phyloP scores from a whole-genome alignment of 2,113 vertebrate genomes.

The Limanda limanda region DNA sequence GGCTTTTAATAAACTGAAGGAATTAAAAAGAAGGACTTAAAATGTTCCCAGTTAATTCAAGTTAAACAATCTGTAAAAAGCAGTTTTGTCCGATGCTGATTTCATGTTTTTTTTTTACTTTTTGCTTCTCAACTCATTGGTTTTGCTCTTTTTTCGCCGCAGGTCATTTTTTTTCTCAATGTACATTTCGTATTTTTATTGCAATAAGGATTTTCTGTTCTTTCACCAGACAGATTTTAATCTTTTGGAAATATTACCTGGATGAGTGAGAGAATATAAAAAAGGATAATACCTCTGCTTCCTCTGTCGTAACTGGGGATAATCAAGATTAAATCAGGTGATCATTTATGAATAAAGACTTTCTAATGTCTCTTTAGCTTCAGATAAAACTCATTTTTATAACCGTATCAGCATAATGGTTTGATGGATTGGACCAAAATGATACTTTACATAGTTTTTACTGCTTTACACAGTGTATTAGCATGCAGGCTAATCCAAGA shows the following conservation, averaged over 20 bases:
- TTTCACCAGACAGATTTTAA: not conserved
- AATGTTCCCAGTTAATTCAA: too few relatives aligned
- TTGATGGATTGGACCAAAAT: slow-evolving; percentile 31
- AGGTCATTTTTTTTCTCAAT: not conserved
- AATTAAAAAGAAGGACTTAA: too few relatives aligned
- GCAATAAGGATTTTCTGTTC: slow-evolving; percentile 11
- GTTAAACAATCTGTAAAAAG: too few relatives aligned
- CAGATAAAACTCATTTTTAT: slow-evolving; percentile 10
- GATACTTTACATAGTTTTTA: not conserved
- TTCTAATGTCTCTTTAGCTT: not conserved
- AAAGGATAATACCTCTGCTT: not conserved
- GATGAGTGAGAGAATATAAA: not conserved
- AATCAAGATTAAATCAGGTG: slow-evolving; percentile 14
- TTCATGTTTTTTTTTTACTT: too few relatives aligned
- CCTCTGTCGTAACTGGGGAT: not conserved
- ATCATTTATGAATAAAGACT: slow-evolving; percentile 25
- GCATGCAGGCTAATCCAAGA: not conserved
- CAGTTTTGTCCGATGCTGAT: too few relatives aligned
- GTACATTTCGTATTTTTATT: not conserved
- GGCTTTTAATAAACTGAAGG: too few relatives aligned
- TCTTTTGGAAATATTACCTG: not conserved
- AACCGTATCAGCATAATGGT: slow-evolving; percentile 2
- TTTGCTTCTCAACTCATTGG: too few relatives aligned
- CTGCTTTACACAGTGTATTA: too few relatives aligned
- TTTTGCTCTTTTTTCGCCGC: not conserved